phyloP scores from a whole-genome alignment of 1,140 invertebrate species.

The Anastrepha obliqua region DNA sequence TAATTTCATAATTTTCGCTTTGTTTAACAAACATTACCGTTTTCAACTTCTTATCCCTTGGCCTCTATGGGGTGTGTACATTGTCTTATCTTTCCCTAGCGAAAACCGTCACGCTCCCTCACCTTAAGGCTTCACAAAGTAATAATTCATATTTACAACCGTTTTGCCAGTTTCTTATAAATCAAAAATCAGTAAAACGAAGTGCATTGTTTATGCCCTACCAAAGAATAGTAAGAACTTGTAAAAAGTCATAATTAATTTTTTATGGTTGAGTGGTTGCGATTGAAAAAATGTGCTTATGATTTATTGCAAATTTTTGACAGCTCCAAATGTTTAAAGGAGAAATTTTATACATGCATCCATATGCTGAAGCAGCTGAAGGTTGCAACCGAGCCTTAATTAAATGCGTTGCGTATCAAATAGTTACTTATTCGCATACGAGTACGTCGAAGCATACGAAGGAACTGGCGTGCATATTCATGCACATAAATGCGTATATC shows the following conservation, averaged over 20 bases:
- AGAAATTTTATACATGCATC: background rate
- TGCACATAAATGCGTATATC: background rate
- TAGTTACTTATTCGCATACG: background rate
- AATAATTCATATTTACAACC: constrained; percentile 54
- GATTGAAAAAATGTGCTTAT: constrained; percentile 17
- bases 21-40: constrained; percentile 68
- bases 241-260: constrained; percentile 50
- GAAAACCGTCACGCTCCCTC: constrained; percentile 41
- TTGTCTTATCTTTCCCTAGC: constrained; percentile 19
- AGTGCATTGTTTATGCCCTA: background rate
- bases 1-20: constrained; percentile 74
- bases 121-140: constrained; percentile 24
- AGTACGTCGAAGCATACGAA: too few species aligned
- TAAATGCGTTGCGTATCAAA: background rate
- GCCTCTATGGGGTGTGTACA: constrained; percentile 59
- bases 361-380: background rate
- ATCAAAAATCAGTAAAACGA: constrained; percentile 35
- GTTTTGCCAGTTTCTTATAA: constrained; percentile 44
- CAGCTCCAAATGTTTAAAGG: background rate
- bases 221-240: constrained; percentile 4
- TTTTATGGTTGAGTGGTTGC: constrained; percentile 33
- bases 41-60: constrained; percentile 61
- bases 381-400: background rate
- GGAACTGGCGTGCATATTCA: background rate
- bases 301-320: constrained; percentile 41